Base-by-base conservation (phyloP, 2,113 vertebrate species). In the Scalopus aquaticus region DNA sequence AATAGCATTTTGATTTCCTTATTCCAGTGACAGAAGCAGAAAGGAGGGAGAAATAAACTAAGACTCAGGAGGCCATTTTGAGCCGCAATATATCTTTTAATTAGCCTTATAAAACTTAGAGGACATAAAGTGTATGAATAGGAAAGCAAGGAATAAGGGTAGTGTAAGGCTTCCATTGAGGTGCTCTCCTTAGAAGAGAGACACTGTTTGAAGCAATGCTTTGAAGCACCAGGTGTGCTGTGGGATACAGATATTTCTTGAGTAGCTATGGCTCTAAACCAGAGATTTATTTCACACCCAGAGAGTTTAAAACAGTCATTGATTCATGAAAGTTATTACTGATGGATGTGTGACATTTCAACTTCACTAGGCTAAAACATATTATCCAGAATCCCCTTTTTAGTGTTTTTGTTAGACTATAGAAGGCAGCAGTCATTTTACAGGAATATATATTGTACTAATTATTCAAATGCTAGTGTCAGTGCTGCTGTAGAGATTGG, bases 1-100 rank as follows among this genome's bases (percentile, higher is more conserved):
- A 65, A 83, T 49, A 79, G 15, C 9, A 58, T 84, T 70, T 79
- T 92, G 30, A 79, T 65, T 78, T 76, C 70, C 9, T 95, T 83
- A 74, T 87, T 91, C 42, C 65, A 60, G 32, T 74, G 64, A 76
- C 65, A 92, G 69, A 79, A 73, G 6, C 26, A 58, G 39, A 86
- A 82, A 76, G 30, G 15, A 65, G 62, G 39, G 28, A 58, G 39
- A 83, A 80, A 5, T 79, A 56, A 91, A 49, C 22, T 35, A 73
- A 81, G 72, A 11, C 39, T 35, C 24, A 56, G 74, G 84, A 37
- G 20, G 12, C 9, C 5, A 54, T 35, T 56, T 73, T n/a, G n/a
- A 35, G 42, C 32, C 22, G 62, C 16, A 58, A 26, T 60, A 30
- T 10, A 91, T 78, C 19, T 83, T 70, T 62, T 46, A 86, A 62